These are phyloP conservation scores for Allacma fusca DNA, from an alignment of 2,888 invertebrate genomes.

Conservation along the genomic window DNA sequence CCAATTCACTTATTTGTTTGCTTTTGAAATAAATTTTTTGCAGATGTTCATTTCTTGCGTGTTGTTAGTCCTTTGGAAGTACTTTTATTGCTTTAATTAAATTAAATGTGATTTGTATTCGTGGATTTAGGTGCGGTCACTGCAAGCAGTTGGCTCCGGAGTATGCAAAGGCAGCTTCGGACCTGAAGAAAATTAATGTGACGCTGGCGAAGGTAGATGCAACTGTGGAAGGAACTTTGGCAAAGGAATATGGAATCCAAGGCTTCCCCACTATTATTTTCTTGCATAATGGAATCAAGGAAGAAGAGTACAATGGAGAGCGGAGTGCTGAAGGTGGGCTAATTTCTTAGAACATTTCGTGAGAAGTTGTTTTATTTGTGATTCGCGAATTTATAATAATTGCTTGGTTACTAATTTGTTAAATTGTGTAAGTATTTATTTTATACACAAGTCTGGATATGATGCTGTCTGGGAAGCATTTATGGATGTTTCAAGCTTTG, in stretches of 20 bases:
- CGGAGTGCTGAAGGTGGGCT: constrained; percentile 63
- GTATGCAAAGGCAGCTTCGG: constrained; percentile 68
- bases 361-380: too few relatives aligned
- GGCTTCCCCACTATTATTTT: constrained; percentile 69
- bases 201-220: constrained; percentile 67
- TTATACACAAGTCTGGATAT: too few relatives aligned
- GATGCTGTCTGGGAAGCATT: too few relatives aligned
- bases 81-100: not conserved
- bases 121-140: constrained; percentile 68
- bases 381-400: too few relatives aligned
- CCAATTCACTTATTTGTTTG: too few relatives aligned
- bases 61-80: not conserved
- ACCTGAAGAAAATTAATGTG: constrained; percentile 63
- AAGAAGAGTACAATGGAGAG: constrained; percentile 65
- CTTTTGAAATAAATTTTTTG: too few relatives aligned
- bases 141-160: constrained; percentile 69
- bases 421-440: too few relatives aligned
- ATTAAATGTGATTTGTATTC: not conserved
- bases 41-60: too few relatives aligned
- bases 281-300: constrained; percentile 66
- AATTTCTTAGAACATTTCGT: too few relatives aligned
- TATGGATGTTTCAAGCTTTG: too few relatives aligned
- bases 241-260: constrained; percentile 65
- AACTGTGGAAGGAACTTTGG: constrained; percentile 65
- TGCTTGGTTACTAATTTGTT: too few relatives aligned